A percentile compares a stretch with the other conserved stretches of the same genome.
Evolutionary conservation across 2,113 vertebrate genomes (phyloP).

Genomic region (Dermatemys mawii): DNA sequence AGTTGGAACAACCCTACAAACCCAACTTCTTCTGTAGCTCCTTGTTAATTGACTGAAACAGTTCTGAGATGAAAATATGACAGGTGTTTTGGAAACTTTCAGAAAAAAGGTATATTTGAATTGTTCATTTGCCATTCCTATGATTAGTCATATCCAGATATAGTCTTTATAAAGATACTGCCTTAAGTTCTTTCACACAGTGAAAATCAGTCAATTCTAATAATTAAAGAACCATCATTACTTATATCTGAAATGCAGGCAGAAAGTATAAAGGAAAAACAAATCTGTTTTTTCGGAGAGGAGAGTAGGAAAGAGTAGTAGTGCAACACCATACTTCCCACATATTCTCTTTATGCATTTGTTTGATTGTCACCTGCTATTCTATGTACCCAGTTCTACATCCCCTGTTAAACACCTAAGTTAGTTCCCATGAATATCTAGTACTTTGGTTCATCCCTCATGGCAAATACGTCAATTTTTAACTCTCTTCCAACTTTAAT

Average conservation of each 20-base stretch:
- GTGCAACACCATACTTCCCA: background rate
- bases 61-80: background rate
- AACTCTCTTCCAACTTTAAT: slow-evolving; percentile 34
- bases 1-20: background rate
- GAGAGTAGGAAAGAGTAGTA: background rate
- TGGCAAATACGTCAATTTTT: slow-evolving; percentile 49
- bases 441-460: slow-evolving; percentile 14
- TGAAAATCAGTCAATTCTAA: slow-evolving; percentile 58
- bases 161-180: slow-evolving; percentile 30
- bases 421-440: slow-evolving; percentile 15
- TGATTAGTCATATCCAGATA: slow-evolving; percentile 32
- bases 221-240: slow-evolving; percentile 24
- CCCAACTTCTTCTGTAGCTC: background rate
- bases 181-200: slow-evolving; percentile 51
- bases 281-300: slow-evolving; percentile 13
- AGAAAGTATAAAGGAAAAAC: slow-evolving; percentile 28
- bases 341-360: slow-evolving; percentile 20
- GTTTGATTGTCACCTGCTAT: slow-evolving; percentile 55
- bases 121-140: slow-evolving; percentile 41
- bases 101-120: background rate
- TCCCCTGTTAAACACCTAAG: slow-evolving; percentile 31
- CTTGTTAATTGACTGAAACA: background rate
- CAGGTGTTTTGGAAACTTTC: background rate
- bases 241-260: background rate
- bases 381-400: slow-evolving; percentile 53